phyloP scores from a whole-genome alignment of 2,888 invertebrate species.

The Apantesis nais region DNA sequence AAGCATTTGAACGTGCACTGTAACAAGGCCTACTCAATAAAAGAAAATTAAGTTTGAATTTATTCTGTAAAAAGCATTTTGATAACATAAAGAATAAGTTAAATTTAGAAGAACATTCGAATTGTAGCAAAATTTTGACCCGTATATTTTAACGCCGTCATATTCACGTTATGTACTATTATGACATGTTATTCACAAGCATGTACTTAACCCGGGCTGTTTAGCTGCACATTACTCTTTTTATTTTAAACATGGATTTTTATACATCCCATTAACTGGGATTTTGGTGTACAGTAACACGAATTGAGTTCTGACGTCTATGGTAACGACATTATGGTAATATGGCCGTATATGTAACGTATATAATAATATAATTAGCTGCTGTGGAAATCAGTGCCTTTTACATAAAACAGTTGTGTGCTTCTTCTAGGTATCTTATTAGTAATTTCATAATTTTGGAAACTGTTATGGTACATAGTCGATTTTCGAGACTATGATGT shows the following conservation, averaged over 20 bases:
- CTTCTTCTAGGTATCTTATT: not conserved
- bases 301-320: slow-evolving; percentile 9
- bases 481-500: too few species aligned
- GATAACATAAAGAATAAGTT: not conserved
- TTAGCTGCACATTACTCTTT: slow-evolving; percentile 19
- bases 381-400: not conserved
- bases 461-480: too few species aligned
- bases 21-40: too few species aligned
- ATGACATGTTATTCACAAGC: slow-evolving; percentile 22
- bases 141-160: slow-evolving; percentile 16
- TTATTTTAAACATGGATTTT: slow-evolving; percentile 31
- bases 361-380: not conserved
- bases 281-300: slow-evolving; percentile 25
- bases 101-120: not conserved
- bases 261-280: slow-evolving; percentile 17
- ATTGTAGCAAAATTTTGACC: not conserved
- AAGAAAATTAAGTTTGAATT: too few species aligned
- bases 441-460: not conserved
- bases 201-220: slow-evolving; percentile 11
- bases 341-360: not conserved
- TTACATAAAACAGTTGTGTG: not conserved
- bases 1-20: not conserved
- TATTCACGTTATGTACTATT: slow-evolving; percentile 31
- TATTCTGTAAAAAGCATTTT: not conserved
- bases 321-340: slow-evolving; percentile 14